phyloP scores from a whole-genome alignment of 2,888 invertebrate species.

The Carabus problematicus region DNA sequence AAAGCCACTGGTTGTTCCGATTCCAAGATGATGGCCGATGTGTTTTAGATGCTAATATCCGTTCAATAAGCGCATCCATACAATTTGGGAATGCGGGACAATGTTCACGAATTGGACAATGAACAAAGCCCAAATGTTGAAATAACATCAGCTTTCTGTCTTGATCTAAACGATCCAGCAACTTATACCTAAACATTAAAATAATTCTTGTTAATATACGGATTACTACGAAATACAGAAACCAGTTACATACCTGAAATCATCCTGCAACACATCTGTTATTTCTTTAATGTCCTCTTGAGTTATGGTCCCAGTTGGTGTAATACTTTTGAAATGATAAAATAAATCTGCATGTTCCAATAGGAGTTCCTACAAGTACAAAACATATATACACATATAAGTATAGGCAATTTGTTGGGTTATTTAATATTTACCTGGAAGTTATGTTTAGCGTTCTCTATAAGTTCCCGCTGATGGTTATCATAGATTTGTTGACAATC shows the following conservation, averaged over 20 bases:
- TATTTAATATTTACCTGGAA: conserved; percentile 70
- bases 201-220: conserved; percentile 17
- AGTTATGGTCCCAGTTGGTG: conserved; percentile 88
- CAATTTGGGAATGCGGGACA: conserved; percentile 90
- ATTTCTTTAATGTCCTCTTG: conserved; percentile 95
- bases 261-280: conserved; percentile 88
- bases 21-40: conserved; percentile 72
- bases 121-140: conserved; percentile 94
- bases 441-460: conserved; percentile 88
- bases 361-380: conserved; percentile 74
- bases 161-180: conserved; percentile 91
- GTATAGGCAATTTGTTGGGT: conserved; percentile 27
- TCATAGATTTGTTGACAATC: conserved; percentile 94
- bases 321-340: conserved; percentile 90
- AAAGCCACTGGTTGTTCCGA: conserved; percentile 69
- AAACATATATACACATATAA: conserved; percentile 29
- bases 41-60: conserved; percentile 72
- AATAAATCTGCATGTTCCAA: conserved; percentile 93
- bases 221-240: too few species aligned
- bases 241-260: conserved; percentile 72
- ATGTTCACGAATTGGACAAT: conserved; percentile 92
- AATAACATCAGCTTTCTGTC: conserved; percentile 93
- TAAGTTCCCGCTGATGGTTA: conserved; percentile 89
- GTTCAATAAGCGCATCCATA: conserved; percentile 78
- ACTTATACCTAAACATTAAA: conserved; percentile 76